Percentiles rank a stretch among this genome's conserved stretches.
Evolutionary conservation across 2,797 vertebrate species (phyloP).

Genomic region (Acropternis orthonyx): DNA sequence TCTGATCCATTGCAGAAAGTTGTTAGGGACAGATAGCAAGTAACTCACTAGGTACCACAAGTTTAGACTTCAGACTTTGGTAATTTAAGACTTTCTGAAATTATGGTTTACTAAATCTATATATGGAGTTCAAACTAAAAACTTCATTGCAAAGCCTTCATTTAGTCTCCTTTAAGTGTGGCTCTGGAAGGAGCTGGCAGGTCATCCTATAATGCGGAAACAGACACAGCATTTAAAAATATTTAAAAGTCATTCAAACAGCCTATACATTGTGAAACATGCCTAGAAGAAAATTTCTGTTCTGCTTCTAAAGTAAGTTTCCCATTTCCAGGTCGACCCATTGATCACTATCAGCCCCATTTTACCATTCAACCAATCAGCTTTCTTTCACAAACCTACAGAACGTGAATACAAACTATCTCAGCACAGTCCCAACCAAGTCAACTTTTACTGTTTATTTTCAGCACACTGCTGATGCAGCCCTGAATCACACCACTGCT

Average conservation of each 20-base stretch:
- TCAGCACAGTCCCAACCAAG: neutral
- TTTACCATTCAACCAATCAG: neutral
- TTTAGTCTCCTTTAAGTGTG: slow-evolving; percentile 74
- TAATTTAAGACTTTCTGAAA: slow-evolving; percentile 81
- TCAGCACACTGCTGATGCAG: neutral
- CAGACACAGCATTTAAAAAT: slow-evolving; percentile 74
- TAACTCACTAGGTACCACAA: slow-evolving; percentile 67
- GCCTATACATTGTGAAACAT: slow-evolving; percentile 47
- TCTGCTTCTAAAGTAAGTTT: slow-evolving; percentile 5
- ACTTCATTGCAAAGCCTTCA: slow-evolving; percentile 76
- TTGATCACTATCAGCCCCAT: neutral
- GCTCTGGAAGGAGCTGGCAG: slow-evolving; percentile 66
- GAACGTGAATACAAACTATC: neutral
- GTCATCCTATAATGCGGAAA: slow-evolving; percentile 70
- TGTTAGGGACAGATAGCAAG: slow-evolving; percentile 55
- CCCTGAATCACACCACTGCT: neutral
- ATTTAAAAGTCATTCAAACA: slow-evolving; percentile 63
- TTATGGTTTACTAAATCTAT: slow-evolving; percentile 77
- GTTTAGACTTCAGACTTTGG: slow-evolving; percentile 64
- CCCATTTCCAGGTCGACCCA: neutral
- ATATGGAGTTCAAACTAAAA: slow-evolving; percentile 78
- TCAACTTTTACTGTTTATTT: neutral
- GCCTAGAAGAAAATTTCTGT: slow-evolving; percentile 36
- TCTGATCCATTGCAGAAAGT: slow-evolving; percentile 41
- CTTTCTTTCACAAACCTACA: neutral